Evolutionary conservation across 1,140 invertebrate species (phyloP).

Genomic region (Theocolax elegans): DNA sequence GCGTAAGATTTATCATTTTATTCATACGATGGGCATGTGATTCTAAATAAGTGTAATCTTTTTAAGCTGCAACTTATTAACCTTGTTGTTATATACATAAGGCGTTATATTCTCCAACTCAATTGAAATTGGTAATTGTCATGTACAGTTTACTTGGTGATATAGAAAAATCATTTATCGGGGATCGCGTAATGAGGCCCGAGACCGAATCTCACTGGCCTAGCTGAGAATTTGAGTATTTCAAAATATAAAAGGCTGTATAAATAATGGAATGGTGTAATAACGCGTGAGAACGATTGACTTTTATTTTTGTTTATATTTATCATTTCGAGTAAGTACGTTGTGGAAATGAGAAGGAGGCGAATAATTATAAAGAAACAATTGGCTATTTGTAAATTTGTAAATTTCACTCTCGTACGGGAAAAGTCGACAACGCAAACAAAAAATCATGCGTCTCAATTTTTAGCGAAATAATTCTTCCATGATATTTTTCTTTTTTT

Average conservation of each 20-base stretch:
- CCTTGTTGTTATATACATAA: constrained; percentile 70
- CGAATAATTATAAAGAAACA: constrained; percentile 7
- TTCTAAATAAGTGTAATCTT: constrained; percentile 66
- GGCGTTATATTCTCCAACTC: constrained; percentile 60
- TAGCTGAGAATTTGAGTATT: constrained; percentile 44
- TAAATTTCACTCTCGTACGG: constrained; percentile 17
- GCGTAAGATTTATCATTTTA: constrained; percentile 34
- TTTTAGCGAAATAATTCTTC: constrained; percentile 14
- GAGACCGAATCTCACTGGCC: constrained; percentile 58
- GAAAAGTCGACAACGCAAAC: neutral
- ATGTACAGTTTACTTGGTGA: constrained; percentile 41
- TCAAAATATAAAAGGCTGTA: constrained; percentile 21
- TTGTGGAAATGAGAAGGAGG: constrained; percentile 6
- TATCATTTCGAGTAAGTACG: neutral
- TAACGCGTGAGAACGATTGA: neutral
- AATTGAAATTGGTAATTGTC: constrained; percentile 24
- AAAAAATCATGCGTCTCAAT: constrained; percentile 14
- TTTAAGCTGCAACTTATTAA: constrained; percentile 65
- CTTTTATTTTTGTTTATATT: neutral
- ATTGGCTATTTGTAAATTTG: constrained; percentile 23
- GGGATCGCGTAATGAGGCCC: constrained; percentile 2
- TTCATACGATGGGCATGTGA: constrained; percentile 52
- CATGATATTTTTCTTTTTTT: constrained; percentile 27
- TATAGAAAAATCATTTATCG: constrained; percentile 17
- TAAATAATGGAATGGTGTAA: constrained; percentile 2